Evolutionary conservation across 2,797 vertebrate genomes (phyloP).

Genomic region (Fistularia commersonii): DNA sequence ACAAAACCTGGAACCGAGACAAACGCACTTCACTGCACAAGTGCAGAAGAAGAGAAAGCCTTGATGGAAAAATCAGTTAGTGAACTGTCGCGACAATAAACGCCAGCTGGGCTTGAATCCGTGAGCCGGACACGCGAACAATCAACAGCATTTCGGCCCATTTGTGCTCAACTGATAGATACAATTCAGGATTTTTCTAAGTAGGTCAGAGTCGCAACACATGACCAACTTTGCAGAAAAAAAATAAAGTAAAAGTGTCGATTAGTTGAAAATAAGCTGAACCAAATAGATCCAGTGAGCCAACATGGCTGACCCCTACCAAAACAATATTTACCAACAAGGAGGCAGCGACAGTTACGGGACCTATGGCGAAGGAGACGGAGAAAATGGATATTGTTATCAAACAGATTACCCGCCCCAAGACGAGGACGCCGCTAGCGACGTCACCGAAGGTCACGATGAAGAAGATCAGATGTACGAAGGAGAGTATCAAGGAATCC

Average conservation of each 20-base stretch:
- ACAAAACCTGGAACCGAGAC: too few species aligned
- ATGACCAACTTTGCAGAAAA: too few species aligned
- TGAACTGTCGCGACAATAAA: too few species aligned
- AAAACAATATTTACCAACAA: constrained; percentile 79
- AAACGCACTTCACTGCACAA: too few species aligned
- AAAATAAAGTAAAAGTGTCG: too few species aligned
- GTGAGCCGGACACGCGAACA: too few species aligned
- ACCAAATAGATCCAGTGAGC: not conserved
- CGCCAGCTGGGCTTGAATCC: not conserved
- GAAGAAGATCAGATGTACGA: constrained; percentile 97
- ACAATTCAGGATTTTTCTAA: not conserved
- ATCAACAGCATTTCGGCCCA: not conserved
- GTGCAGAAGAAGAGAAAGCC: too few species aligned
- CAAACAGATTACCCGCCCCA: constrained; percentile 77
- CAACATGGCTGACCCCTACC: constrained; percentile 82
- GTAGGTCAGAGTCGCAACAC: too few species aligned
- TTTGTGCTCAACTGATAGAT: constrained; percentile 5
- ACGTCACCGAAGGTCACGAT: constrained; percentile 92
- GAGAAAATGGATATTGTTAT: constrained; percentile 77
- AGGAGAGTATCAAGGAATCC: constrained; percentile 96
- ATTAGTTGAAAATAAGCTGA: too few species aligned
- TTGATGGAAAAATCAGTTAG: too few species aligned
- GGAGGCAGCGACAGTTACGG: constrained; percentile 65
- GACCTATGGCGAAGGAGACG: constrained; percentile 71
- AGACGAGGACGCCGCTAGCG: constrained; percentile 93